A percentile compares a stretch with the other conserved stretches of the same genome.
Conservation (phyloP, 1,140 invertebrate genomes). For the Lutraria rhynchaena region DNA sequence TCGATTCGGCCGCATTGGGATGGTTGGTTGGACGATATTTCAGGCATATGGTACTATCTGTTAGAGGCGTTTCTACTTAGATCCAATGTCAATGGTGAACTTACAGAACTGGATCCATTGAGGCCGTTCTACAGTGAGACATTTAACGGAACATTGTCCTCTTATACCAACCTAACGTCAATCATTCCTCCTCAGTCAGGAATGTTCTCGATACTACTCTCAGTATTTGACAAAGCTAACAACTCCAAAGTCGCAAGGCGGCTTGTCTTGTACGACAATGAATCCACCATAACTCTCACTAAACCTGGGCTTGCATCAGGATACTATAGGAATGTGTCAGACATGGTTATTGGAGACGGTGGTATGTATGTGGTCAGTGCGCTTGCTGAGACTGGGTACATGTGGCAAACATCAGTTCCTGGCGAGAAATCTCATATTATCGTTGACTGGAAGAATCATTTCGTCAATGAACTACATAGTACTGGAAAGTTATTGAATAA, state of each 20-base stretch:
- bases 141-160: no score
- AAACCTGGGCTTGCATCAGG: not conserved
- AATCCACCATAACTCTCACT: slow-evolving; percentile 86
- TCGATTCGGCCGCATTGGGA: slow-evolving; percentile 18
- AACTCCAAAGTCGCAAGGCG: slow-evolving; percentile 56
- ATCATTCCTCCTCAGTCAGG: slow-evolving; percentile 5
- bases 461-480: slow-evolving; percentile 12
- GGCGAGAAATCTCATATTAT: not conserved
- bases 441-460: slow-evolving; percentile 36
- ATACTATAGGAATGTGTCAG: not conserved
- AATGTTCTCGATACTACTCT: slow-evolving; percentile 12
- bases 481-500: slow-evolving; percentile 14
- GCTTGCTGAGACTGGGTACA: slow-evolving; percentile 34
- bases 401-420: slow-evolving; percentile 33
- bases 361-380: slow-evolving; percentile 39
- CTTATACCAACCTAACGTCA: no score
- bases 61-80: slow-evolving; percentile 36
- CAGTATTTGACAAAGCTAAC: slow-evolving; percentile 38
- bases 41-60: slow-evolving; percentile 34
- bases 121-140: slow-evolving; percentile 10
- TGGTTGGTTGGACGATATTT: slow-evolving; percentile 45
- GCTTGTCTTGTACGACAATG: slow-evolving; percentile 57
- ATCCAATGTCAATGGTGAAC: slow-evolving; percentile 18
- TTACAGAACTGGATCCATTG: slow-evolving; percentile 28
- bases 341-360: slow-evolving; percentile 19